Base-by-base conservation (phyloP, 2,888 invertebrate genomes). In the Spicauda simplicius region DNA sequence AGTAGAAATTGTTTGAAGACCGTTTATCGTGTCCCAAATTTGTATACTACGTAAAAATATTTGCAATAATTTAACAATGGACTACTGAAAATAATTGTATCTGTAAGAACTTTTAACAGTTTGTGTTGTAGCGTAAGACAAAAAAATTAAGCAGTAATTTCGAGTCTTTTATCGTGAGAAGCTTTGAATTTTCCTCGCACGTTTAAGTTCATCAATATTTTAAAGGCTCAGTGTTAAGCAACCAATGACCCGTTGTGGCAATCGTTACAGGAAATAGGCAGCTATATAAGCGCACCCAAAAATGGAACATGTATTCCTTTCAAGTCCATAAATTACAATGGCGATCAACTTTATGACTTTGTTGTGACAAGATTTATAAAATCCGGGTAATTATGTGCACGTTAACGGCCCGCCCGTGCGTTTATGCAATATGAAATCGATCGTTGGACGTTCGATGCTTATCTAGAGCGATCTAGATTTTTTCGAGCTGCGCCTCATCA, bases 381-480 rank as follows among this genome's bases (percentile, higher is more conserved):
- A 54, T 54, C 54, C 30, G 54, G 54, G 30, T 54, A 54, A 54
- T 54, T 25, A 54, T 54, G 30, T 25, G 14, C 54, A 54, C 25
- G 14, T 54, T 25, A 25, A 54, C 54, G 54, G 54, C 14, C 12
- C 54, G 20, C 18, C 14, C 54, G 54, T 20, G 25, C 30, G n/a
- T 57, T 55, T 61, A 54, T 20, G 54, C 20, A 54, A 54, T 54
- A 54, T 5, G 12, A 30, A 53, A 54, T n/a, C 10, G 54, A 54
- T n/a, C 20, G 30, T 25, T 56, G 56, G 37, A 56, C 16, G 18
- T 37, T 37, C 16, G 56, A 37, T 55, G 55, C 8, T 56, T 41
- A 57, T 57, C 57, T 33, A 41, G 37, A 57, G 12, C 14, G 41
- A 57, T 57, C 57, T 41, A 57, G 41, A 57, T 41, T 37, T 57